These are phyloP conservation scores for Tamandua tetradactyla DNA, from an alignment of 2,797 vertebrate genomes.

Conservation along the genomic window DNA sequence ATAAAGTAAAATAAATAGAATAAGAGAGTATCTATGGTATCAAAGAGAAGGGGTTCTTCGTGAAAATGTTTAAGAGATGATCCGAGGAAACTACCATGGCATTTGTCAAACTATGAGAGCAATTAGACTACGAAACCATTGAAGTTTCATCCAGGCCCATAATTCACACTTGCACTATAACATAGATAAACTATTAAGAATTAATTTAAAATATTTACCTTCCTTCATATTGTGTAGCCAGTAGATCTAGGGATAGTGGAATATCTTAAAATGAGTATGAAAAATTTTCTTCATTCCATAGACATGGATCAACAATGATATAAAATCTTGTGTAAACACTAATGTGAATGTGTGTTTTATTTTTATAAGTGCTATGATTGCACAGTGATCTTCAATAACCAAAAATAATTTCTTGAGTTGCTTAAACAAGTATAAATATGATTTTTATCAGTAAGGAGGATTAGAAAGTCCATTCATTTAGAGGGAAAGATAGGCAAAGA, in stretches of 20 bases:
- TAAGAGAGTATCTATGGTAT: no score
- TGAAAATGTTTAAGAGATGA: no score
- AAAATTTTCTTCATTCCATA: no score
- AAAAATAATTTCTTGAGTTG: no score
- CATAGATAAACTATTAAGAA: neutral
- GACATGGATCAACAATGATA: no score
- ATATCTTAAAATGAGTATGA: neutral
- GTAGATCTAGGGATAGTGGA: neutral
- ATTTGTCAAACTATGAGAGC: neutral
- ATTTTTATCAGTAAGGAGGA: neutral
- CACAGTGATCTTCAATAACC: neutral
- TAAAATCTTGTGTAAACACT: no score
- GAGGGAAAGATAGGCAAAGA: neutral
- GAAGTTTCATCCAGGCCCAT: neutral
- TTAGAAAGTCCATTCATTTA: neutral
- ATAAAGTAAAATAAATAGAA: no score
- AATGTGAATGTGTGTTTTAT: neutral
- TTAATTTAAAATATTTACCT: neutral
- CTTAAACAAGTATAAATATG: no score
- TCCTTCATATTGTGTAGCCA: neutral
- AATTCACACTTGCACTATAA: neutral
- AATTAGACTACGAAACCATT: neutral
- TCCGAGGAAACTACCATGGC: neutral
- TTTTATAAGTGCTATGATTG: neutral
- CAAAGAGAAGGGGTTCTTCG: no score